Evolutionary conservation across 2,888 invertebrate species (phyloP).

Genomic region (Torymus tubicola): DNA sequence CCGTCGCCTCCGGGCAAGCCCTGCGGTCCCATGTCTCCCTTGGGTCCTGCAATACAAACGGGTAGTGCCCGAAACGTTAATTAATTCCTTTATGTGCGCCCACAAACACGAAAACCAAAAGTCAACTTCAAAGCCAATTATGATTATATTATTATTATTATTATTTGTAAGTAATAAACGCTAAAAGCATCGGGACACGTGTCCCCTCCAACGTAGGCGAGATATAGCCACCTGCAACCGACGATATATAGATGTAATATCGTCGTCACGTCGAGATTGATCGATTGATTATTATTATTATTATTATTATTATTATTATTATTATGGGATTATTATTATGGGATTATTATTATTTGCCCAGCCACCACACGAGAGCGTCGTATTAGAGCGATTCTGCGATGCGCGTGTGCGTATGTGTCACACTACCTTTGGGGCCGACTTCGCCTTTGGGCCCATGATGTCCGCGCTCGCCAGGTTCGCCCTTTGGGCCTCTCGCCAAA

Average conservation of each 20-base stretch:
- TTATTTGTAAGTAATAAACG: neutral
- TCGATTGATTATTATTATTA: neutral
- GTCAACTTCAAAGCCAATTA: slow-evolving; percentile 6
- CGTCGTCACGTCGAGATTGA: neutral
- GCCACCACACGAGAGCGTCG: slow-evolving; percentile 30
- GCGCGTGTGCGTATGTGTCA: neutral
- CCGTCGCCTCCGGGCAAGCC: slow-evolving; percentile 88
- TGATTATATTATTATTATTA: neutral
- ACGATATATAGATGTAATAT: neutral
- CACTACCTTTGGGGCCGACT: slow-evolving; percentile 78
- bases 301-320: neutral
- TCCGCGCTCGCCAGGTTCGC: slow-evolving; percentile 50
- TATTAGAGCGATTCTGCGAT: slow-evolving; percentile 1
- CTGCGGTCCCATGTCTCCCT: slow-evolving; percentile 85
- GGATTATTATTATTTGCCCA: slow-evolving; percentile 21
- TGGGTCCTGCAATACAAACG: slow-evolving; percentile 79
- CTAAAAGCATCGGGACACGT: slow-evolving; percentile 23
- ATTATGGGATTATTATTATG: neutral
- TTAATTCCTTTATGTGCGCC: too few relatives aligned
- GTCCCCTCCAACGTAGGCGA: slow-evolving; percentile 21
- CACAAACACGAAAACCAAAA: neutral
- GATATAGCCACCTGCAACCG: slow-evolving; percentile 15
- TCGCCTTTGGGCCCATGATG: slow-evolving; percentile 79
- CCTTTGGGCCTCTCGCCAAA: slow-evolving; percentile 43
- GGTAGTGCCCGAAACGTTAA: too few relatives aligned